Conservation (phyloP, 1,140 invertebrate species). For the Cotesia typhae region DNA sequence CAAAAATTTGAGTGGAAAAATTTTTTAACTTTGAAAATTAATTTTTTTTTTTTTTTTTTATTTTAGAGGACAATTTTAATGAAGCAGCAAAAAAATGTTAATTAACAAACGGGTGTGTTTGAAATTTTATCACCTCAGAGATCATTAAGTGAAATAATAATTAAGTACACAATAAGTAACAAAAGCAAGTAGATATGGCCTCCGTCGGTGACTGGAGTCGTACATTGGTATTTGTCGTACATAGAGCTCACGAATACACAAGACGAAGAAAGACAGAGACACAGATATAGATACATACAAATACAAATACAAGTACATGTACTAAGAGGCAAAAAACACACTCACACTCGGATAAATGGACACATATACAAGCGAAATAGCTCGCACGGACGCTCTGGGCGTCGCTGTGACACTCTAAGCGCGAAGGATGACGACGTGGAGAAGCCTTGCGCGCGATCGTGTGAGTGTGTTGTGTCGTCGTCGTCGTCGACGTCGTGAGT, state of each 20-base stretch:
- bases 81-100: too few relatives aligned
- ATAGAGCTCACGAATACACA: conserved; percentile 22
- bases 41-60: too few relatives aligned
- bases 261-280: conserved; percentile 25
- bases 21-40: too few relatives aligned
- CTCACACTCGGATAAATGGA: conserved; percentile 31
- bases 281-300: not conserved
- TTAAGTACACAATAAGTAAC: conserved; percentile 30
- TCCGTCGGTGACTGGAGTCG: conserved; percentile 39
- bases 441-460: conserved; percentile 40
- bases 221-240: conserved; percentile 46
- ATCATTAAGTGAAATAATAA: conserved; percentile 43
- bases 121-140: conserved; percentile 35
- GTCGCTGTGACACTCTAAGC: conserved; percentile 52
- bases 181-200: not conserved
- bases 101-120: not conserved
- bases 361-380: conserved; percentile 42
- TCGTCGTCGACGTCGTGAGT: conserved; percentile 23
- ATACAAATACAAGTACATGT: not conserved
- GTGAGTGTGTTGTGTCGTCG: conserved; percentile 33
- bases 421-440: conserved; percentile 50
- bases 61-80: too few relatives aligned
- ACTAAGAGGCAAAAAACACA: conserved; percentile 22
- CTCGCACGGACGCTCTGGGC: conserved; percentile 50
- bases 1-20: too few relatives aligned